Evolutionary conservation across 2,797 vertebrate genomes (phyloP).

Genomic region (Iguana delicatissima): DNA sequence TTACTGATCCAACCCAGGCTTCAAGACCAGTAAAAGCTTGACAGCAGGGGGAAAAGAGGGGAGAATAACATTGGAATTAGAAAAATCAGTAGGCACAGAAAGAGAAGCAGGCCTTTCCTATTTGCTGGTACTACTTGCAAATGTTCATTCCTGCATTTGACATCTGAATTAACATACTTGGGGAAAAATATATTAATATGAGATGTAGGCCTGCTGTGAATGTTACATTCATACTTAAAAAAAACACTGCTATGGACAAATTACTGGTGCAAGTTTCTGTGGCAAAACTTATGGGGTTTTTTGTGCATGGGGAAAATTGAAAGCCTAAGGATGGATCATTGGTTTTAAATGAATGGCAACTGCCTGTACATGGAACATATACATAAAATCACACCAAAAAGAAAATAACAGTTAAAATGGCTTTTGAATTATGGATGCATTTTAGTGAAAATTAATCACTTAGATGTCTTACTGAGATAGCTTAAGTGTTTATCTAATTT

Average conservation of each 20-base stretch:
- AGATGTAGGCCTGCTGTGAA: neutral
- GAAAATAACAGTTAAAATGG: neutral
- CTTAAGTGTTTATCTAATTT: neutral
- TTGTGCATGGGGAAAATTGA: no score
- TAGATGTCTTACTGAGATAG: neutral
- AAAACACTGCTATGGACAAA: neutral
- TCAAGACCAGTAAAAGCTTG: neutral
- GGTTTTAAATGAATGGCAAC: no score
- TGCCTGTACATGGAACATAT: no score
- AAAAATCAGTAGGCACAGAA: neutral
- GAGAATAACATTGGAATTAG: neutral
- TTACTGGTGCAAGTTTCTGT: no score
- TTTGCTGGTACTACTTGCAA: neutral
- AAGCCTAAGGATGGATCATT: no score
- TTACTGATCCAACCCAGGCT: neutral
- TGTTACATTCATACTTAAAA: neutral
- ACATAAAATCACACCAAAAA: no score
- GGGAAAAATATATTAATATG: neutral
- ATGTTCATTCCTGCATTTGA: neutral
- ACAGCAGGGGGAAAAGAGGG: neutral
- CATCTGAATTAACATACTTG: neutral
- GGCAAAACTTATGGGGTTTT: no score
- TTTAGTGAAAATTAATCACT: neutral
- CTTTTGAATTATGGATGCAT: neutral
- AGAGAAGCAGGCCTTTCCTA: neutral